Percentiles rank a stretch among this genome's conserved stretches.
Evolutionary conservation across 2,113 vertebrate species (phyloP).

Genomic region (Phasianus colchicus): DNA sequence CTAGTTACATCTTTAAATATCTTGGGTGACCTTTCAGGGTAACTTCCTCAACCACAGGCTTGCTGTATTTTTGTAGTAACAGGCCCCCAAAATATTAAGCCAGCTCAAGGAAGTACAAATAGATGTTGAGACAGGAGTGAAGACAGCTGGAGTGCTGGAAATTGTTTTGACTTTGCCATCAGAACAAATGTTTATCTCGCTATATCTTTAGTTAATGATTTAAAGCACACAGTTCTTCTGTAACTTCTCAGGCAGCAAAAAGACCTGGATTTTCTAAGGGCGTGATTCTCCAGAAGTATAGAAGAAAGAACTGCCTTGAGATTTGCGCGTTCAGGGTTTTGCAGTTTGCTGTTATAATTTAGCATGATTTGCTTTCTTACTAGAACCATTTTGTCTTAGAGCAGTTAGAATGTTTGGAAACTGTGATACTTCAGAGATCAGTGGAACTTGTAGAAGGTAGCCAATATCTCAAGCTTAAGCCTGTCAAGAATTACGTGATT

Average conservation of each 20-base stretch:
- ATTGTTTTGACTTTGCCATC: background rate
- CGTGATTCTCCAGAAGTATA: background rate
- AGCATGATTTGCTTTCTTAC: accelerated
- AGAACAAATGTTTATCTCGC: background rate
- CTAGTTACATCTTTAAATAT: background rate
- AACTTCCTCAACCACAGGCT: background rate
- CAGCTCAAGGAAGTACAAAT: background rate
- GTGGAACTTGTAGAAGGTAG: background rate
- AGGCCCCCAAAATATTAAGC: background rate
- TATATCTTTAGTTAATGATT: background rate
- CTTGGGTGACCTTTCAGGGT: background rate
- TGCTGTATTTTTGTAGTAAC: background rate
- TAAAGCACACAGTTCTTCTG: background rate
- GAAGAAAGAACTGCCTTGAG: background rate
- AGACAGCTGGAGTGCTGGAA: background rate
- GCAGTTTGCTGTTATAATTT: background rate
- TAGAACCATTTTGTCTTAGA: background rate
- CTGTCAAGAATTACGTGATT: background rate
- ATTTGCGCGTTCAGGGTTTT: background rate
- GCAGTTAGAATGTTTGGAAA: background rate
- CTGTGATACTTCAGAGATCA: background rate
- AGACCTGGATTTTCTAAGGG: background rate
- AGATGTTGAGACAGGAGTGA: background rate
- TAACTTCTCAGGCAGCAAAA: background rate
- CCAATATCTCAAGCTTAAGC: background rate